A percentile compares a stretch with the other conserved stretches of the same genome.
Evolutionary conservation across 2,797 vertebrate genomes (phyloP).

Genomic region (Lacerta viridis): DNA sequence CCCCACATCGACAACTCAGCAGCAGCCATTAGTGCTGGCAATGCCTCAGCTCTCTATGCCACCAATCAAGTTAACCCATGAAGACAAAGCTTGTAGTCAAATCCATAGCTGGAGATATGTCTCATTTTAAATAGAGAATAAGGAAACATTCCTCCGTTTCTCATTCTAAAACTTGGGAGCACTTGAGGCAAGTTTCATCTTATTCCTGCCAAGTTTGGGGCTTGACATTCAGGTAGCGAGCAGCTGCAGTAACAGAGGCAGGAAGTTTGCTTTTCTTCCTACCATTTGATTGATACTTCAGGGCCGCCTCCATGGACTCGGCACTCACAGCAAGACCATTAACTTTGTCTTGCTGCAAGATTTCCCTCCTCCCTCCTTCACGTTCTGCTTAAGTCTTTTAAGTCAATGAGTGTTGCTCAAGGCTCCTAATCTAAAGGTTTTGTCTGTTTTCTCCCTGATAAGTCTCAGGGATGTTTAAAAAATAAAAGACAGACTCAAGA

Average conservation of each 20-base stretch:
- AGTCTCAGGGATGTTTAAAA: conserved; percentile 73
- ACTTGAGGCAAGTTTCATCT: background rate
- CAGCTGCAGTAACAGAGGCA: background rate
- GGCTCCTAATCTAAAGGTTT: conserved; percentile 61
- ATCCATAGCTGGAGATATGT: background rate
- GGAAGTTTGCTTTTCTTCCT: conserved; percentile 30
- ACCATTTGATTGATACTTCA: conserved; percentile 25
- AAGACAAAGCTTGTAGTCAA: conserved; percentile 22
- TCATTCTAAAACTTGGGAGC: background rate
- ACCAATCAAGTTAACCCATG: conserved; percentile 20
- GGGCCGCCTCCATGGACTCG: background rate
- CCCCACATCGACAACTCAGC: background rate
- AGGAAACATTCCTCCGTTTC: background rate
- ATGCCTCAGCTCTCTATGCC: background rate
- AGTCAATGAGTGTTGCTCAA: conserved; percentile 67
- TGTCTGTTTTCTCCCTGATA: conserved; percentile 72
- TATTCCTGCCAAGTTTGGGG: conserved; percentile 47
- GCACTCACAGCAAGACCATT: conserved; percentile 52
- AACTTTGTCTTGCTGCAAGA: conserved; percentile 53
- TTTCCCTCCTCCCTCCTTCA: conserved; percentile 28
- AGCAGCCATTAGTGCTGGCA: background rate
- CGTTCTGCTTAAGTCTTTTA: conserved; percentile 64
- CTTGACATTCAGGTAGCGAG: conserved; percentile 29
- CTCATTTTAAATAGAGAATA: background rate
- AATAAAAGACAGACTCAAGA: conserved; percentile 72